These are phyloP conservation scores for Vespertilio murinus DNA, from an alignment of 2,797 vertebrate genomes.

Conservation along the genomic window DNA sequence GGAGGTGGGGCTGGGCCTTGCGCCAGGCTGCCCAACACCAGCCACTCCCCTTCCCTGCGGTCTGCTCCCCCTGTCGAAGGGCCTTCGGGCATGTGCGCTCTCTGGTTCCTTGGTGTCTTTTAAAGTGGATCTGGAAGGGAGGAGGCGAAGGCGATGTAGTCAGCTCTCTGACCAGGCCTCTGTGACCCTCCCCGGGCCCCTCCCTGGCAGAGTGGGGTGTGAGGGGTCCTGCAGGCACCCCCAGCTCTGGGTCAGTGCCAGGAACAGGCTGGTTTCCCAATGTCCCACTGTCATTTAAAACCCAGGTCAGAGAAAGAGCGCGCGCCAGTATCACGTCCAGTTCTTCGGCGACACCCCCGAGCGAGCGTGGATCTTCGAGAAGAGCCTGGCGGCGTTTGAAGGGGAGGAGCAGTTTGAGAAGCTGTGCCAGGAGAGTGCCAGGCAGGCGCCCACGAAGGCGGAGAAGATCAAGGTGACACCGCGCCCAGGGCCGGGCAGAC, in stretches of 20 bases:
- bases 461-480: slow-evolving; percentile 91
- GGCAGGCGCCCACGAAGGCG: slow-evolving; percentile 85
- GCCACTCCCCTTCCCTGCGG: background rate
- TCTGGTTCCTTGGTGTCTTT: background rate
- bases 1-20: background rate
- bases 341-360: slow-evolving; percentile 97
- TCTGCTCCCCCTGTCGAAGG: background rate
- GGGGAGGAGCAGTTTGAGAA: slow-evolving; percentile 93
- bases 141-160: background rate
- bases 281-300: slow-evolving; percentile 23
- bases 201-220: background rate
- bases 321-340: slow-evolving; percentile 95
- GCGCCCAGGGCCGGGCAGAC: background rate
- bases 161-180: background rate
- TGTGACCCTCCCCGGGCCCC: background rate
- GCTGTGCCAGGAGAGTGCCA: slow-evolving; percentile 91
- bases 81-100: background rate
- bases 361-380: slow-evolving; percentile 97
- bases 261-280: background rate
- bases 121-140: background rate
- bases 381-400: slow-evolving; percentile 93
- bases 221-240: background rate
- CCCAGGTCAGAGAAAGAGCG: slow-evolving; percentile 87
- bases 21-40: background rate
- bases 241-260: background rate